Conservation (phyloP, 2,888 invertebrate species). For the Plebejus anna region DNA sequence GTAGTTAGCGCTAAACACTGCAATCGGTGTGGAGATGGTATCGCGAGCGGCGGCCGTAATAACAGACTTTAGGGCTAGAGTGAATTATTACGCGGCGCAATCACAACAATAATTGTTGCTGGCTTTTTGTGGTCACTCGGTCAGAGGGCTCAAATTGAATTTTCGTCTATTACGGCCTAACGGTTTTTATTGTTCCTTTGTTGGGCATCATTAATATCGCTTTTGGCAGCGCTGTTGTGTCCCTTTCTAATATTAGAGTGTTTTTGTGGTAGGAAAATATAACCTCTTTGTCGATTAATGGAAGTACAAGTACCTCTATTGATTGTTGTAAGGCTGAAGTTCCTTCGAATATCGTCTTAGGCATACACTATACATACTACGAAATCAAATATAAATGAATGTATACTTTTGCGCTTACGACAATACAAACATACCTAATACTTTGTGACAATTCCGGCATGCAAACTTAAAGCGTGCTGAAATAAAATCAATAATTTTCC, state of each 20-base stretch:
- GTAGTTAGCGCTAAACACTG: conserved; percentile 57
- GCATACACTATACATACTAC: too few relatives aligned
- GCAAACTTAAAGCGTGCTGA: not conserved
- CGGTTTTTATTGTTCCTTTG: conserved; percentile 28
- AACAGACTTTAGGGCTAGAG: conserved; percentile 74
- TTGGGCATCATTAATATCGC: conserved; percentile 23
- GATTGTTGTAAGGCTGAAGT: too few relatives aligned
- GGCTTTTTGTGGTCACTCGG: conserved; percentile 30
- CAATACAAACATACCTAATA: too few relatives aligned
- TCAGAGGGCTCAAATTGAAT: conserved; percentile 28
- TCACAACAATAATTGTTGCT: conserved; percentile 29
- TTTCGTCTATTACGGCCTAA: conserved; percentile 34
- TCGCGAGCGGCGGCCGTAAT: conserved; percentile 77
- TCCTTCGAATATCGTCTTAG: too few relatives aligned
- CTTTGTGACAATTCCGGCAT: too few relatives aligned
- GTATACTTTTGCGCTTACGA: too few relatives aligned
- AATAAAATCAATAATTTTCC: not conserved
- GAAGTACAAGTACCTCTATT: not conserved
- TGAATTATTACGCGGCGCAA: conserved; percentile 72
- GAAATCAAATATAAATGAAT: too few relatives aligned
- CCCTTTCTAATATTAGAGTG: not conserved
- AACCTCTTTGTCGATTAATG: not conserved
- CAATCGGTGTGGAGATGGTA: conserved; percentile 58
- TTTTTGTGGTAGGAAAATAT: not conserved
- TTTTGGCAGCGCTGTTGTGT: conserved; percentile 1